These are phyloP conservation scores for Zootoca vivipara DNA, from an alignment of 2,113 vertebrate species.

Conservation along the genomic window DNA sequence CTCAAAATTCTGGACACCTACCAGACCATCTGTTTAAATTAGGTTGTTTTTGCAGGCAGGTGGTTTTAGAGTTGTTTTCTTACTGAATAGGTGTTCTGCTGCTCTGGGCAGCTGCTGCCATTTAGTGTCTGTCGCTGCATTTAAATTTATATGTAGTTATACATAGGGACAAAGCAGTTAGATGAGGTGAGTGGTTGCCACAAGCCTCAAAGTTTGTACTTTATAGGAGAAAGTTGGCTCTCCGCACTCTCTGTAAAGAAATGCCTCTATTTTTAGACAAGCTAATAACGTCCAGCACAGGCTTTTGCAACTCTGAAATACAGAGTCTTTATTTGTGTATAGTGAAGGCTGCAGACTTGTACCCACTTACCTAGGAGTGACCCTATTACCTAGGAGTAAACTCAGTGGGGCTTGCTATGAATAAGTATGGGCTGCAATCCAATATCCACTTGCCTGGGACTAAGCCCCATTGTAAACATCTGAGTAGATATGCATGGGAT, in stretches of 20 bases:
- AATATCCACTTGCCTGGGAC: not conserved
- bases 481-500: not conserved
- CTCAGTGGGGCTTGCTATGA: too few relatives aligned
- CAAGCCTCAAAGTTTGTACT: not conserved
- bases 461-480: too few relatives aligned
- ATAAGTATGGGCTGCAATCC: not conserved
- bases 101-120: not conserved
- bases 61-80: not conserved
- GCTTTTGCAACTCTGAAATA: conserved; percentile 56
- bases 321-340: conserved; percentile 63
- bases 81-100: not conserved
- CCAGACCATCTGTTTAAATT: conserved; percentile 1
- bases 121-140: not conserved
- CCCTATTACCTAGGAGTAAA: too few relatives aligned
- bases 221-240: conserved; percentile 64
- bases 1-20: conserved; percentile 11
- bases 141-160: conserved; percentile 37
- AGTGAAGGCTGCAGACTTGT: conserved; percentile 32
- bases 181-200: not conserved
- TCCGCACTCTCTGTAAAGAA: conserved; percentile 38
- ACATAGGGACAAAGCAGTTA: conserved; percentile 38
- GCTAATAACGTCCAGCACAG: conserved; percentile 58
- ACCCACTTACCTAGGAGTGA: not conserved
- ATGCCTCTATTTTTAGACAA: conserved; percentile 69
- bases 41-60: not conserved